phyloP scores from a whole-genome alignment of 2,113 vertebrate genomes.

The Riparia riparia region DNA sequence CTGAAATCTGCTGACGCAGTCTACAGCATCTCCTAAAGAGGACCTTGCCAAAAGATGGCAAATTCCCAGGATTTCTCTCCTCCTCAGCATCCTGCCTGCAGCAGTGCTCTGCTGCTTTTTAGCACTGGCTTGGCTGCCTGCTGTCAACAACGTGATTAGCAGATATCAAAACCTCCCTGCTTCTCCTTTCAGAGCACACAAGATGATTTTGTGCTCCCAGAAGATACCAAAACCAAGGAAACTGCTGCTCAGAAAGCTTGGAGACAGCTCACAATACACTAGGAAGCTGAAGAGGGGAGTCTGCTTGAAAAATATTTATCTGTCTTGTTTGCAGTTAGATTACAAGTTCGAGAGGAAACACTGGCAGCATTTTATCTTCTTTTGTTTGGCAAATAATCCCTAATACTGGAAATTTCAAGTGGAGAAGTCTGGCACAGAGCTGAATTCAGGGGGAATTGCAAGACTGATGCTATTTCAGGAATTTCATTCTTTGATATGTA shows the following conservation, averaged over 20 bases:
- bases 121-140: background rate
- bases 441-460: background rate
- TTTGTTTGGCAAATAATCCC: conserved; percentile 27
- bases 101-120: background rate
- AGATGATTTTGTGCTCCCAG: background rate
- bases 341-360: conserved; percentile 29
- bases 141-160: background rate
- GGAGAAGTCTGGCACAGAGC: background rate
- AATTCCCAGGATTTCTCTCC: background rate
- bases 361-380: conserved; percentile 11
- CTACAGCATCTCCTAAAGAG: background rate
- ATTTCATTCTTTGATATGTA: background rate
- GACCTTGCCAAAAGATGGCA: background rate
- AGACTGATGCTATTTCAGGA: background rate
- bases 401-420: background rate
- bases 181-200: background rate
- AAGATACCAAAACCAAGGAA: background rate
- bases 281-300: background rate
- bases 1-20: background rate
- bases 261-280: background rate
- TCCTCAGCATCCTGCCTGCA: background rate
- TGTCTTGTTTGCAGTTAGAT: conserved; percentile 34
- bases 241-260: background rate
- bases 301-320: conserved; percentile 11
- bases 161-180: background rate